Base-by-base conservation (phyloP, 2,113 vertebrate species). In the Eulacestoma nigropectus region DNA sequence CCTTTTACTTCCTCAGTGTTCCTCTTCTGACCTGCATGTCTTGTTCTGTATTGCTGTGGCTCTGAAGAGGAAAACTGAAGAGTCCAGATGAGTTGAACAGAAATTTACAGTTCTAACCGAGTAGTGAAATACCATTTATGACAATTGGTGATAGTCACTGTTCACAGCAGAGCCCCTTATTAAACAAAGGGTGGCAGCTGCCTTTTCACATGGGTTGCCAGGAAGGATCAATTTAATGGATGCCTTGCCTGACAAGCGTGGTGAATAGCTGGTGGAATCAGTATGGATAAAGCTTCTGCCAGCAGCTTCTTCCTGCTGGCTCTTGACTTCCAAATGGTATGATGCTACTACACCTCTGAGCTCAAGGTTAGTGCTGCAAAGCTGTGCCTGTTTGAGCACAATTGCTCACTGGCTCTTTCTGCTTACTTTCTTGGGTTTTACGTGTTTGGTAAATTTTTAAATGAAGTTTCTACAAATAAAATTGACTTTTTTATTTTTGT, bases 21-120 rank as follows among this genome's bases (percentile, higher is more conserved):
- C 93, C 97, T 98, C 93, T 97, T 96, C 96, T 89, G 87, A 91
- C 89, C 96, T 97, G 98, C 98, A 98, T 98, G 98, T 97, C 86
- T 97, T 47, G 96, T 97, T 98, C 97, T 98, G 97, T 96, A 91
- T 96, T 97, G 97, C 97, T 97, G 96, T 96, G 97, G 94, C 98
- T 97, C 96, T 97, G 89, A 77, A 92, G 91, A 87, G 89, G 95
- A 94, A 96, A 95, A 88, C 90, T 96, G 86, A 73, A 85, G 93
- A 94, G 84, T 84, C 91, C 93, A 79, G 81, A 91, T 90, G 89
- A 63, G 70, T 80, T 65, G 65, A 93, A 79, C 74, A 79, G 72
- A 78, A 70, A 92, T 56, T 86, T 55, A 57, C 86, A 93, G 87
- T 90, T 86, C 70, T 84, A 95, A 73, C 95, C 47, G 46, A 59